Evolutionary conservation across 2,113 vertebrate genomes (phyloP), one percentile per base, ranked within the genome.

Genomic region (Colinus virginianus): DNA sequence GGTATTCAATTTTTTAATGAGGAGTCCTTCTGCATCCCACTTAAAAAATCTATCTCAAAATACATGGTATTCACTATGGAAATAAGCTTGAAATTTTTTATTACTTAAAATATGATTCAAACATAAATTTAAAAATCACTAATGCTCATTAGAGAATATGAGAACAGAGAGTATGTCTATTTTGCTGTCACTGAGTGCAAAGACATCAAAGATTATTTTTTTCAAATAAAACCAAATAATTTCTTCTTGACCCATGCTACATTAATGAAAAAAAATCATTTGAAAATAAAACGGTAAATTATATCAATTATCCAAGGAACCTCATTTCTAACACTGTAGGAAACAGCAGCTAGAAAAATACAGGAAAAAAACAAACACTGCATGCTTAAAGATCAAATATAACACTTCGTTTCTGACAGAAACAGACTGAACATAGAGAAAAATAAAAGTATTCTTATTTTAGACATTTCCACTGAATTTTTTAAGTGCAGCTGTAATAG

Each of bases 1-100:
- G 48, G 23, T 30, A 91, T 93, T 94, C 95, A 94, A 66, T 87
- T 90, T 92, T 95, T 93, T 95, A 94, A 94, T 55, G 61, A 94
- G 61, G 46, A 82, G 62, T 61, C 79, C 95, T 13, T 90, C 76
- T 62, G 40, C 40, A 34, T 94, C 61, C 48, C 45, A 77, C 83
- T 82, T 84, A 26, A 96, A 88, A 94, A 79, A 91, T 66, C 13
- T 4, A 55, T 53, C 75, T 84, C 72, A 84, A 90, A 92, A 95
- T 83, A 76, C 20, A 80, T n/a, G 32, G 3, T 92, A 58, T 80
- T 95, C 36, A 2, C 58, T 86, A 90, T 84, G 71, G 46, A 93
- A 95, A 95, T 88, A 45, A 87, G 63, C 30, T 76, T 91, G 62
- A 88, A 95, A 95, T 87, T 62, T 92, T 59, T 82, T 76, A 92